A percentile compares a stretch with the other conserved stretches of the same genome.
Conservation (phyloP, 2,797 vertebrate genomes). For the Syncerus caffer region DNA sequence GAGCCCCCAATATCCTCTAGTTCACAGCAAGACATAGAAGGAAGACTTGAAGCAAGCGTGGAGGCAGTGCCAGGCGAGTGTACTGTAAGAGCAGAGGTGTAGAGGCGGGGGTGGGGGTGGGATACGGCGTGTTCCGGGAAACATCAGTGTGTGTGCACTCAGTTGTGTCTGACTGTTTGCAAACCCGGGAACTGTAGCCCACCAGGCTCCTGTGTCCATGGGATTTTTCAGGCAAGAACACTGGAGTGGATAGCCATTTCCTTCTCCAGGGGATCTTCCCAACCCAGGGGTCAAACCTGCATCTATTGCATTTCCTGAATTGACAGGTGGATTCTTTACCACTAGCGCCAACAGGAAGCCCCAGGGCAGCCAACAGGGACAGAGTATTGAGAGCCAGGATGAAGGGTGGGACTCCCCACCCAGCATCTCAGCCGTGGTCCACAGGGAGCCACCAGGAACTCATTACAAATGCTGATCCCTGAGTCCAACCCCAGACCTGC, state of each 20-base stretch:
- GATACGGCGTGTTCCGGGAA: accelerated
- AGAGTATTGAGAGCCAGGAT: not conserved
- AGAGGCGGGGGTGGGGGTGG: accelerated
- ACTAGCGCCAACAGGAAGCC: not conserved
- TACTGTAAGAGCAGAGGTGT: not conserved
- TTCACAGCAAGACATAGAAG: not conserved
- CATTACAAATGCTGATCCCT: accelerated
- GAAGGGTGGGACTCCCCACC: accelerated
- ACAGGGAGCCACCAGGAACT: too few species aligned
- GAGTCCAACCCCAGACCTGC: not conserved
- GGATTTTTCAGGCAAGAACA: not conserved
- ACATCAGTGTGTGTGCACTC: not conserved
- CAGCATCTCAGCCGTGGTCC: not conserved
- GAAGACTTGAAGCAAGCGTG: not conserved
- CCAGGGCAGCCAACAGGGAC: accelerated
- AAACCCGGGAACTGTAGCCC: not conserved
- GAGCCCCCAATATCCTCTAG: not conserved
- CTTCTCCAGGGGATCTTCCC: not conserved
- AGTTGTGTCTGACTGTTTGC: not conserved
- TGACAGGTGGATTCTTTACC: not conserved
- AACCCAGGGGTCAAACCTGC: not conserved
- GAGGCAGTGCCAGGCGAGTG: too few species aligned
- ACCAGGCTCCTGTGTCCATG: not conserved
- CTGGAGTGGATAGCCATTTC: not conserved
- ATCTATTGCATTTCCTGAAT: not conserved